Evolutionary conservation across 2,888 invertebrate genomes (phyloP).

Genomic region (Mythimna pallens): DNA sequence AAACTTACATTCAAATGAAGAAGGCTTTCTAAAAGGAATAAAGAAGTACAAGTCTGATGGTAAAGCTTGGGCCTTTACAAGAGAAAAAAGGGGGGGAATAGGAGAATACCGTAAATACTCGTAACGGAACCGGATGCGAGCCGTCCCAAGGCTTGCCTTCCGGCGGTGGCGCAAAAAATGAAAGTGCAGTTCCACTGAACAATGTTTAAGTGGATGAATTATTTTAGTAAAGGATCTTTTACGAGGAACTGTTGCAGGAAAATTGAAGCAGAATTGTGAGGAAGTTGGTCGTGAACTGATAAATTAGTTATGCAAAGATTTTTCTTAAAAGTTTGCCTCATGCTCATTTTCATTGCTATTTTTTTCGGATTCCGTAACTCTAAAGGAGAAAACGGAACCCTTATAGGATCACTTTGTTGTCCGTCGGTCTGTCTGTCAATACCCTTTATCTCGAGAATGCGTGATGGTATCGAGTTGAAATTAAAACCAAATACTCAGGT

Average conservation of each 20-base stretch:
- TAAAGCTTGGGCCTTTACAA: slow-evolving; percentile 47
- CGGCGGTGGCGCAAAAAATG: slow-evolving; percentile 56
- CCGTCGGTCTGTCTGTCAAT: too few species aligned
- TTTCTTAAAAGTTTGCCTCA: neutral
- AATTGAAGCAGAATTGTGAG: neutral
- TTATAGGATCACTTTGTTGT: too few species aligned
- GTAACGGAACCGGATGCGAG: slow-evolving; percentile 52
- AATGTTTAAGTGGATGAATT: slow-evolving; percentile 56
- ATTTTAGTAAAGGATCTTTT: slow-evolving; percentile 37
- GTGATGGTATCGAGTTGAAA: too few species aligned
- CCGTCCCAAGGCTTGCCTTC: slow-evolving; percentile 56
- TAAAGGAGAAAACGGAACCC: too few species aligned
- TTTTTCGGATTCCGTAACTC: neutral
- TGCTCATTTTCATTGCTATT: neutral
- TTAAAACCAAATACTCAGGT: too few species aligned
- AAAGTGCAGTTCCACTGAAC: slow-evolving; percentile 60
- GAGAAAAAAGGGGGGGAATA: slow-evolving; percentile 26
- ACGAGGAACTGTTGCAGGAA: slow-evolving; percentile 8
- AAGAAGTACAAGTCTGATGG: neutral
- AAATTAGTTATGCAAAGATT: slow-evolving; percentile 4
- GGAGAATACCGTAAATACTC: slow-evolving; percentile 60
- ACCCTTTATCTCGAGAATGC: too few species aligned
- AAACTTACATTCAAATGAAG: neutral
- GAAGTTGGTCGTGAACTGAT: slow-evolving; percentile 20
- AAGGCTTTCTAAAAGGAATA: neutral